Evolutionary conservation across 2,888 invertebrate species (phyloP), one percentile per base, ranked within the genome.

Genomic region (Yponomeuta plumbellus): DNA sequence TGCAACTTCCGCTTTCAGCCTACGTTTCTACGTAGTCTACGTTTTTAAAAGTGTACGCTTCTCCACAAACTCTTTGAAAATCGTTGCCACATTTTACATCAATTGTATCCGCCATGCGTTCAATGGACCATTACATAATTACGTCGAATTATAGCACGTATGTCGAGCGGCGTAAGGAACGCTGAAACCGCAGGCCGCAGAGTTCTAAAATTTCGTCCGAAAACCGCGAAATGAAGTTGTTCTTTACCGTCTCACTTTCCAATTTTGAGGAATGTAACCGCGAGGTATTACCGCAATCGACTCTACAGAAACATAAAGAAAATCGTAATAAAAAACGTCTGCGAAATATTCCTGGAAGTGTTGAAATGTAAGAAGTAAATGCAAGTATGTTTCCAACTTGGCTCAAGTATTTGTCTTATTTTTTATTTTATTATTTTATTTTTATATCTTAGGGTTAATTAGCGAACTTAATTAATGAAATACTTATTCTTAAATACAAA

Each of bases 241-340:
- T 64, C 63, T 40, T 65, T 61, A 58, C 52, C 71, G 76, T 79
- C 75, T 77, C 77, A 76, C 80, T 82, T 84, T 84, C 80, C 76
- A 78, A 81, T 81, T 84, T 80, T 76, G 75, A 74, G 77, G 80
- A 83, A 83, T 74, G 71, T 72, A 73, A 78, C 44, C 44, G 44
- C 44, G 13, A 17, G 17, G 44, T 52, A 52, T 52, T 52, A 13
- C 44, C 44, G 44, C 13, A 52, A 13, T 52, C 44, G 44, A 13
- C 44, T 52, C 3, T 52, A 52, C 44, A 52, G 17, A 52, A 52
- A 52, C 13, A 17, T 4, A 52, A 52, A 52, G 44, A 52, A 52
- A 76, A 78, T 78, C 73, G 69, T 66, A 69, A 70, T 71, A 70
- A 74, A 75, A 52, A 10, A 52, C 34, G 17, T 52, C 44, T 4